phyloP scores from a whole-genome alignment of 2,113 vertebrate genomes.

The Anser brachyrhynchus region DNA sequence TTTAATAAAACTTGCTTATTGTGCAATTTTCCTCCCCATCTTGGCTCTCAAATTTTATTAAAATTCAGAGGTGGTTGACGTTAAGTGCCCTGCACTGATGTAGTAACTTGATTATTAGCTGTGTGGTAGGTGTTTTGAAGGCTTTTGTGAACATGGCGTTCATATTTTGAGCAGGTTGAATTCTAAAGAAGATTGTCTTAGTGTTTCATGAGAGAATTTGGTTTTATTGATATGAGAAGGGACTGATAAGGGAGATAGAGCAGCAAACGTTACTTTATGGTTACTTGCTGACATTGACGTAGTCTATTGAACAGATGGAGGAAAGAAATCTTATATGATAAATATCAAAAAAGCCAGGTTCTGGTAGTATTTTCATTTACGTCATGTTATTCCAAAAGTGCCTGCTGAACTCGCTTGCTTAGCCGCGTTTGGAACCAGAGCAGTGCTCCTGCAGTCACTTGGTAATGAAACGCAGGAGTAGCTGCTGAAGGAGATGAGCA shows the following conservation, averaged over 20 bases:
- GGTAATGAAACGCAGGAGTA: neutral
- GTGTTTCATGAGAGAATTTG: neutral
- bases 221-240: neutral
- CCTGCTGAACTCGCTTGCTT: neutral
- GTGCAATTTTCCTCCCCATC: neutral
- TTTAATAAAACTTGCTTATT: neutral
- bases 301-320: neutral
- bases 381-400: neutral
- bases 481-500: conserved; percentile 44
- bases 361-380: neutral
- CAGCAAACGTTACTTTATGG: neutral
- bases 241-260: neutral
- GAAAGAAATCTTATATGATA: neutral
- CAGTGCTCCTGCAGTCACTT: neutral
- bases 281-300: neutral
- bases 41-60: neutral
- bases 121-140: neutral
- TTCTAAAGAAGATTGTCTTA: neutral
- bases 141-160: neutral
- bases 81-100: neutral
- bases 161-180: neutral
- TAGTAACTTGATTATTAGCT: neutral
- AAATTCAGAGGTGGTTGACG: neutral
- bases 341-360: neutral
- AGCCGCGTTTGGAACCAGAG: neutral